Conservation (phyloP, 2,888 invertebrate genomes). For the Eupithecia tripunctaria region DNA sequence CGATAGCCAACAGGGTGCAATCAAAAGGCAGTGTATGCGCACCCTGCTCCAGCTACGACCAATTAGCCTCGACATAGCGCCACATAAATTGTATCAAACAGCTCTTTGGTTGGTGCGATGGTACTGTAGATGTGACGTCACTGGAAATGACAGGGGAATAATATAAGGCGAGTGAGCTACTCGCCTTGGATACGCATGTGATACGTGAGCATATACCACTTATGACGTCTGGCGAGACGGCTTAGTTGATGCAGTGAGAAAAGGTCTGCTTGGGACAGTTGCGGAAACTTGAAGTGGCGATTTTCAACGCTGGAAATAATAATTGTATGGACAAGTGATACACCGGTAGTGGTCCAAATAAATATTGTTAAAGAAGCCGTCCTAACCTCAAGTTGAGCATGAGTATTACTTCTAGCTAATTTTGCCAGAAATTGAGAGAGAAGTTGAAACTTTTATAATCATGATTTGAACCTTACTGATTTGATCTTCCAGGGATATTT, state of each 20-base stretch:
- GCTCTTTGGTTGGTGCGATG: constrained; percentile 52
- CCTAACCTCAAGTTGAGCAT: not conserved
- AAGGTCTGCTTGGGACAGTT: not conserved
- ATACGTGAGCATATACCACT: not conserved
- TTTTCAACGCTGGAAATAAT: not conserved
- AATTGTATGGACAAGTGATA: no score
- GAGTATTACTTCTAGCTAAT: not conserved
- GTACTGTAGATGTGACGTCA: constrained; percentile 29
- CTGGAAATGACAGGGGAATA: constrained; percentile 30
- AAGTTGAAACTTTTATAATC: not conserved
- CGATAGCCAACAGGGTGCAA: constrained; percentile 55
- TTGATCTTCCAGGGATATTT: not conserved
- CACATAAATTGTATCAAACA: constrained; percentile 77
- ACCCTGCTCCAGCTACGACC: constrained; percentile 69
- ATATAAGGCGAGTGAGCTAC: not conserved
- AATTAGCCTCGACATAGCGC: constrained; percentile 73
- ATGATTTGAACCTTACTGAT: not conserved
- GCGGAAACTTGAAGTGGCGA: not conserved
- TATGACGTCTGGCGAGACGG: not conserved
- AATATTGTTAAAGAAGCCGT: not conserved
- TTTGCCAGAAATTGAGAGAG: not conserved
- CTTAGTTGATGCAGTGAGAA: not conserved
- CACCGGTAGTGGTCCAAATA: no score
- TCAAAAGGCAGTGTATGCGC: constrained; percentile 71
- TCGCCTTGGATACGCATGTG: not conserved